Conservation (phyloP, 2,888 invertebrate species). For the Drosophila paucipuncta region DNA sequence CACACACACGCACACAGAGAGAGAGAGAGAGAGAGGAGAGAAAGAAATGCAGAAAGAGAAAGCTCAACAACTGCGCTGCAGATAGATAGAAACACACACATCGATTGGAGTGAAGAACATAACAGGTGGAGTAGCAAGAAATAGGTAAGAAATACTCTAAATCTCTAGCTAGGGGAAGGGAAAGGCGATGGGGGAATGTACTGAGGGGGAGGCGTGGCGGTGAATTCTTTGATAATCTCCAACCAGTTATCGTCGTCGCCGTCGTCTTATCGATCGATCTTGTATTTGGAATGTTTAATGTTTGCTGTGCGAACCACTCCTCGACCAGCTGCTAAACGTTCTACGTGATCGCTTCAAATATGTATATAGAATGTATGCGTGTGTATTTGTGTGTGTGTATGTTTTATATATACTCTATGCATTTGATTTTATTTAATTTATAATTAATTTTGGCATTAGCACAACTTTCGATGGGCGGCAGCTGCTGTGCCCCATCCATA, state of each 20-base stretch:
- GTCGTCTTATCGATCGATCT: constrained; percentile 1
- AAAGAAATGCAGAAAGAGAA: not conserved
- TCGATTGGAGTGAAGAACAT: not conserved
- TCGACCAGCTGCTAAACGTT: constrained; percentile 24
- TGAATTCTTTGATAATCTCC: not conserved
- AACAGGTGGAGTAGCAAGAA: not conserved
- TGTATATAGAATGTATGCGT: not conserved
- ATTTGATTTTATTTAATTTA: constrained; percentile 61
- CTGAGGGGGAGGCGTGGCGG: not conserved
- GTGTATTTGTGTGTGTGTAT: not conserved
- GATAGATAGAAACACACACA: not conserved
- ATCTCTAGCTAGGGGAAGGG: not conserved
- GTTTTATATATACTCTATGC: constrained; percentile 27
- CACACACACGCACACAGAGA: not conserved
- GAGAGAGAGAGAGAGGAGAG: not conserved
- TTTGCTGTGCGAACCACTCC: not conserved
- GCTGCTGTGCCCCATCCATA: constrained; percentile 60
- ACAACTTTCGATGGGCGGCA: constrained; percentile 62
- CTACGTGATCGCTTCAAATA: constrained; percentile 39
- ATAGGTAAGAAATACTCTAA: not conserved
- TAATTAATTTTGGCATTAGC: constrained; percentile 81
- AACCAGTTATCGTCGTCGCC: not conserved
- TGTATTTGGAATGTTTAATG: constrained; percentile 10
- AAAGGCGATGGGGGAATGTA: not conserved
- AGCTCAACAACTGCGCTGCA: not conserved